Base-by-base conservation (phyloP, 2,888 invertebrate genomes). In the Macropis europaea region DNA sequence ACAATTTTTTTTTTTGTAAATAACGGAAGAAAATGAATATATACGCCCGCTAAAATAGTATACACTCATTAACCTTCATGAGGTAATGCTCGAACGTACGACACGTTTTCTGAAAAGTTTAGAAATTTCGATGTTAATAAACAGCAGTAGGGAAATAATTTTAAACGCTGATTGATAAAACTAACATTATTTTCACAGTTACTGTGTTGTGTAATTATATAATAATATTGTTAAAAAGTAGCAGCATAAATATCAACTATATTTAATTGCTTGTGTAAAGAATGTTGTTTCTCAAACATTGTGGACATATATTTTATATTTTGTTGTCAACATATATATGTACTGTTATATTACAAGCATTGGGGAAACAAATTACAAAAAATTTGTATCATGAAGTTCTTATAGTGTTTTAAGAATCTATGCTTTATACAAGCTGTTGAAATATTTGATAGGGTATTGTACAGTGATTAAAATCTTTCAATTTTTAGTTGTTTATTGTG, bases 31-130 rank as follows among this genome's bases (percentile, higher is more conserved):
- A 47, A 52, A 68, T 26, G 40, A 50, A 52, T 59, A 59, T 69
- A 45, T 19, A 26, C 38, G 22, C 24, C 26, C 30, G 24, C 15
- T 32, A 13, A 34, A 48, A 42, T 17, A 45, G 24, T 45, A 34
- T 11, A 53, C 38, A 57, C 24, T 43, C 50, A 59, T 69, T 69
- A 69, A 69, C 69, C 69, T 69, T 69, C 50, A 56, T 48, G 30
- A n/a, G 50, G 24, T 45, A 22, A 28, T 42, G 22, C 17, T 48
- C 28, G 47, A 67, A 15, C 34, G 54, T 67, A 34, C 13, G 24
- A 32, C 68, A 68, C 48, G 56, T 56, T 68, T 68, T 56, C 56
- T 24, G 11, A 3, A 30, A 42, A 28, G 1, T n/a, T 42, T 63
- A 7, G 13, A 36, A 3, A 52, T 11, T 17, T 50, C 7, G 2